Evolutionary conservation across 2,113 vertebrate species (phyloP).

Genomic region (Lucifuga dentata): DNA sequence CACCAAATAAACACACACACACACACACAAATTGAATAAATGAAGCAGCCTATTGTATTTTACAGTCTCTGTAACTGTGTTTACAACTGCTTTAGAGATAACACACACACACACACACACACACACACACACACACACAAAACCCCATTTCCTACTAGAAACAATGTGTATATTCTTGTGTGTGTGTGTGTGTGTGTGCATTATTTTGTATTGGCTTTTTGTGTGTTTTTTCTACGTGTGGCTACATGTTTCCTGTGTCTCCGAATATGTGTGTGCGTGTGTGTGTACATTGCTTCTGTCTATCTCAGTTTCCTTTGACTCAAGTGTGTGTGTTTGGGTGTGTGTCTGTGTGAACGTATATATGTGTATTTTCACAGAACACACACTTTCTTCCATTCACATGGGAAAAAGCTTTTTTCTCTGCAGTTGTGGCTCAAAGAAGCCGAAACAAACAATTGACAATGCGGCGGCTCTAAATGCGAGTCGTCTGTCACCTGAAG

Average conservation of each 20-base stretch:
- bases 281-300: slow-evolving; percentile 3
- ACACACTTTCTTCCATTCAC: slow-evolving; percentile 16
- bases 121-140: slow-evolving; percentile 44
- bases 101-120: slow-evolving; percentile 55
- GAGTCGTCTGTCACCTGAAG: slow-evolving; percentile 27
- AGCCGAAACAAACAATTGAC: slow-evolving; percentile 40
- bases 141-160: slow-evolving; percentile 65
- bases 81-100: slow-evolving; percentile 61
- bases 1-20: slow-evolving; percentile 10
- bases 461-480: slow-evolving; percentile 16
- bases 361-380: slow-evolving; percentile 15
- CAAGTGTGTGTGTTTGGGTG: slow-evolving; percentile 21
- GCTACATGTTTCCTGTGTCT: slow-evolving; percentile 16
- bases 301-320: slow-evolving; percentile 26
- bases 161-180: slow-evolving; percentile 63
- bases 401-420: slow-evolving; percentile 35
- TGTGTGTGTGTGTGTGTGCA: slow-evolving; percentile 22
- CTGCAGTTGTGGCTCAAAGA: slow-evolving; percentile 22
- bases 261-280: slow-evolving; percentile 28
- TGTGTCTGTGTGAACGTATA: slow-evolving; percentile 22
- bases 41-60: slow-evolving; percentile 67
- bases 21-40: slow-evolving; percentile 27
- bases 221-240: not conserved
- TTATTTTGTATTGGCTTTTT: slow-evolving; percentile 33
- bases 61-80: slow-evolving; percentile 51